These are phyloP conservation scores for Luffia ferchaultella DNA, from an alignment of 2,888 invertebrate genomes.

Conservation along the genomic window DNA sequence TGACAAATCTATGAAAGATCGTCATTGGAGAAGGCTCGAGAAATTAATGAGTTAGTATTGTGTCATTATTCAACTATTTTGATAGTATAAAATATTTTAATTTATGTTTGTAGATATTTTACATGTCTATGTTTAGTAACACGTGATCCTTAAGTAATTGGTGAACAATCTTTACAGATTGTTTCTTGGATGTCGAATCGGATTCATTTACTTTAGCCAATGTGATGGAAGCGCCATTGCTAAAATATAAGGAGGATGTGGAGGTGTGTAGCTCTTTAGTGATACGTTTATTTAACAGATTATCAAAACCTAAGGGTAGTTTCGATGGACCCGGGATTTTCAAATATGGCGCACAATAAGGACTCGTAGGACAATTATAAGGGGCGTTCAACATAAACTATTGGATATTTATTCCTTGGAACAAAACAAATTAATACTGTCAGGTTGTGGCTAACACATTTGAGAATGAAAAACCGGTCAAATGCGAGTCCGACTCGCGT, in stretches of 20 bases:
- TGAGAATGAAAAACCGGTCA: too few species aligned
- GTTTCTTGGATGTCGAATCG: constrained; percentile 80
- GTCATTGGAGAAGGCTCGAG: constrained; percentile 76
- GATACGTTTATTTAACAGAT: too few species aligned
- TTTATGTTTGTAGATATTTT: not conserved
- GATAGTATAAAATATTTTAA: constrained; percentile 10
- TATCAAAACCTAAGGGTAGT: too few species aligned
- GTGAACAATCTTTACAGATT: constrained; percentile 45
- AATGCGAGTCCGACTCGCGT: too few species aligned
- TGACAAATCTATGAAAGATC: constrained; percentile 83
- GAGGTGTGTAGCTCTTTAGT: constrained; percentile 67
- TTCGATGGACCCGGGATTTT: too few species aligned
- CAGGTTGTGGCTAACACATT: too few species aligned
- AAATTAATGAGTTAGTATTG: constrained; percentile 41
- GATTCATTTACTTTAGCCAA: constrained; percentile 80
- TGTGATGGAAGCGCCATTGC: constrained; percentile 85
- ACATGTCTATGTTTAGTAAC: not conserved
- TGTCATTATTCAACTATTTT: constrained; percentile 26
- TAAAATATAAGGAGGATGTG: constrained; percentile 85
- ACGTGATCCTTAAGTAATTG: constrained; percentile 55
- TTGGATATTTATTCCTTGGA: too few species aligned
- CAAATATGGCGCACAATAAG: too few species aligned
- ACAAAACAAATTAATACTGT: too few species aligned
- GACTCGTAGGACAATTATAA: too few species aligned
- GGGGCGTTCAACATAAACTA: too few species aligned